Evolutionary conservation across 2,797 vertebrate genomes (phyloP), one percentile per base, ranked within the genome.

Genomic region (Diglossa cyanea): DNA sequence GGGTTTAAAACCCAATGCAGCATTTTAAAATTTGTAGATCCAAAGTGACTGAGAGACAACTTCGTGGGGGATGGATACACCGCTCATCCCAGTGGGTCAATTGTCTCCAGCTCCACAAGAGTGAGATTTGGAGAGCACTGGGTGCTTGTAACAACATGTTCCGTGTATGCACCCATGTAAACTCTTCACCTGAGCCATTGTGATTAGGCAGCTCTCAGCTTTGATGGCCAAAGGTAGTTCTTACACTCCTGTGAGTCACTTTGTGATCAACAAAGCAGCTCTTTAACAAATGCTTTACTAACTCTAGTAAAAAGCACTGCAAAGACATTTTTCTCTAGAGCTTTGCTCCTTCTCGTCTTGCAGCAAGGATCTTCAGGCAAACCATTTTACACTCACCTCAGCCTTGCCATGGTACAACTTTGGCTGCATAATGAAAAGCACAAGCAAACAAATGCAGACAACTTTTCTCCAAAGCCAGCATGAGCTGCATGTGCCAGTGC

Each of bases 401-500:
- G 40, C 53, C 57, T 83, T 1, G 1, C 25, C 10, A 10, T n/a
- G n/a, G 50, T 33, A 67, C 61, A 54, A 65, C 30, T 73, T 70
- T 11, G 20, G 67, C 74, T 67, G n/a, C 35, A 13, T 26, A 75
- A 86, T 18, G 57, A 61, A 77, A 92, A 92, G 9, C 65, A 75
- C 31, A 79, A 84, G 61, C 33, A 93, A 70, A 86, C 28, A 82
- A 70, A 87, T 24, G 40, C 51, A 66, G 47, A 39, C 53, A 74
- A 44, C 25, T 88, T 84, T 93, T 72, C 71, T 62, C 58, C 78
- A 73, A 73, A 73, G 76, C 40, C 71, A 75, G 39, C 33, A n/a
- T 0, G 1, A 65, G 33, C 47, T 0, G 0, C 1, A 2, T 75
- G 72, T 54, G 80, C 66, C 76, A 86, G 55, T 10, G 1, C 26